These are phyloP conservation scores for Scaptomyza parva DNA, from an alignment of 2,888 invertebrate species.

Conservation along the genomic window DNA sequence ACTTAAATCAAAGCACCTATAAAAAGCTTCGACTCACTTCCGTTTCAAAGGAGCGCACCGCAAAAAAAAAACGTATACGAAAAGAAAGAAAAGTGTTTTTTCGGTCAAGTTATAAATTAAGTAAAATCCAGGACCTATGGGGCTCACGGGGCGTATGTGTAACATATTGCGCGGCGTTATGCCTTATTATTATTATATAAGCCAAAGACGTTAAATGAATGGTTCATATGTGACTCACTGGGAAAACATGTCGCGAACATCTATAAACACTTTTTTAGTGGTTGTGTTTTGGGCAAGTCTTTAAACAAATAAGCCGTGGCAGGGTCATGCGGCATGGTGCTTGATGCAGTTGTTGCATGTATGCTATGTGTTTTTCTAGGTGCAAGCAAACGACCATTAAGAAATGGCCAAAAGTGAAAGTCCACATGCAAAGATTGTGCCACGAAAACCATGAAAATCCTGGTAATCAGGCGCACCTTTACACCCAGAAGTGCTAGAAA, in stretches of 20 bases:
- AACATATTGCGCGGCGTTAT: constrained; percentile 74
- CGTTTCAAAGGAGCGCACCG: constrained; percentile 42
- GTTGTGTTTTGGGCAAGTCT: constrained; percentile 11
- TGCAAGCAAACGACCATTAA: constrained; percentile 56
- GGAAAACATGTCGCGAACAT: constrained; percentile 45
- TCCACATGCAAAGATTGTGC: constrained; percentile 72
- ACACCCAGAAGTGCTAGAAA: constrained; percentile 58
- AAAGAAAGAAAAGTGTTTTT: constrained; percentile 23
- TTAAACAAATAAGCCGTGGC: constrained; percentile 33
- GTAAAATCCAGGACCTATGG: constrained; percentile 40
- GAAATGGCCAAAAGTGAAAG: constrained; percentile 72
- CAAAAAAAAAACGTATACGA: neutral
- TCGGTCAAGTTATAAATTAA: constrained; percentile 73
- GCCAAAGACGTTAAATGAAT: constrained; percentile 42
- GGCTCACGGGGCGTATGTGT: constrained; percentile 72
- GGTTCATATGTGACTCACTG: constrained; percentile 42
- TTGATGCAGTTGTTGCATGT: constrained; percentile 79
- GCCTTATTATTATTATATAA: constrained; percentile 67
- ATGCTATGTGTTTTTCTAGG: constrained; percentile 12
- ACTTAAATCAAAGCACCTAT: constrained; percentile 43
- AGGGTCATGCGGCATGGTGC: constrained; percentile 29
- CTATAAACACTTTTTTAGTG: neutral
- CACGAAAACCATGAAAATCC: constrained; percentile 16
- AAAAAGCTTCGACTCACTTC: constrained; percentile 70
- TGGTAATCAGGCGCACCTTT: constrained; percentile 73